Base-by-base conservation (phyloP, 2,797 vertebrate genomes). In the Hoplostethus mediterraneus region DNA sequence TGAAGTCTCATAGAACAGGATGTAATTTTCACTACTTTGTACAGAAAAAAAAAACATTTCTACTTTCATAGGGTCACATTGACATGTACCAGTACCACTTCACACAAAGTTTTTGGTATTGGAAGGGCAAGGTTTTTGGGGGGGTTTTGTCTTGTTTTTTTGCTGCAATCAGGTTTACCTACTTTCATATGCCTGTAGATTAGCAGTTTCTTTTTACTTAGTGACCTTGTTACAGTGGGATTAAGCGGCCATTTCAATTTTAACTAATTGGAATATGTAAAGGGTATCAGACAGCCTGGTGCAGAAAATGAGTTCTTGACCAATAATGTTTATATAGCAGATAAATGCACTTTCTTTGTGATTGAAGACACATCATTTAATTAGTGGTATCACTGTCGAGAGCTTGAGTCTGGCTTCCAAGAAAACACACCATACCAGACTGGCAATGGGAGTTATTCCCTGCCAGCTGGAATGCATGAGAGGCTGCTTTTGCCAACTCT, bases 41-140 rank as follows among this genome's bases (percentile, higher is more conserved):
- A 59, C 62, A 75, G 58, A 55, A 65, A 74, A n/a, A 61, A 73
- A 80, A 73, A 25, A 69, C 70, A 63, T 54, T 30, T 56, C 4
- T 59, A 47, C 63, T 64, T 77, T 45, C 28, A 53, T 40, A 68
- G 60, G 63, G 31, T 28, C 57, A 42, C 49, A 47, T 33, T 31
- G 31, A 75, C 72, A 61, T 63, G 16, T 60, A 36, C 63, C 66
- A 53, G 71, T 83, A 81, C 87, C 69, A 66, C 77, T 89, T 90
- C 75, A 47, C 38, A 42, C 7, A 28, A 28, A 28, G 28, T 12
- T 16, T 48, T 30, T 44, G 11, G 56, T n/a, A 4, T 13, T 48
- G 48, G 6, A 2, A 67, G 2, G n/a, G 17, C 25, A 9, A n/a
- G 9, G 1, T 16, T 17, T 52, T 47, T 45, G 3, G n/a, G n/a